Base-by-base conservation (phyloP, 2,797 vertebrate species). In the Sebastes elongatus region DNA sequence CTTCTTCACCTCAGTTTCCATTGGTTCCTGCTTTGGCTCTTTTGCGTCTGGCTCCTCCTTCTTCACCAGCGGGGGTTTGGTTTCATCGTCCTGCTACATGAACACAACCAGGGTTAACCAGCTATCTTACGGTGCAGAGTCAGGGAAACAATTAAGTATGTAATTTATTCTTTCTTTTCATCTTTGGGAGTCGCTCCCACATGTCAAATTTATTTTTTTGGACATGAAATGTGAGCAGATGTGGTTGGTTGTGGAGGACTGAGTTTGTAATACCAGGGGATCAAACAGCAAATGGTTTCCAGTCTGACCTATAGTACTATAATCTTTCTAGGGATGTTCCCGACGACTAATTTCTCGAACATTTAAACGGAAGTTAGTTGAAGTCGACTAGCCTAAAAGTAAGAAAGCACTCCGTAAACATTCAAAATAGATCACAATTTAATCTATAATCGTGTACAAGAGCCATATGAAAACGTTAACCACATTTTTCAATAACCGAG, bases 1-100 rank as follows among this genome's bases (percentile, higher is more conserved):
- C 88, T 94, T 94, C 95, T 98, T 98, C n/a, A 97, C 97, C 68
- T 98, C 98, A 3, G 96, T 96, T 78, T 99, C 98, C 98, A 99
- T 99, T 5, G 96, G 94, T 91, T 99, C 99, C 64, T 96, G 95
- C 92, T 99, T 99, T 93, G 93, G 93, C 90, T 93, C 90, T 63
- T 35, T 73, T 81, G 92, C 92, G 30, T 97, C 97, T 4, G 94
- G 80, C 84, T 98, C 97, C 77, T 99, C 98, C 90, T 98, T 98
- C 82, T 94, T 95, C 89, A 97, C 93, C 84, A 95, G 78, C 25
- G 90, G 68, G 27, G 92, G 89, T 92, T 94, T 95, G 88, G 81
- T 87, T 82, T 95, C 94, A 68, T 94, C 91, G 4, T 94, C 92
- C 90, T 90, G 89, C 64, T 84, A 52, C 2, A 59, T 33, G 22